These are phyloP conservation scores for Dendronephthya gigantea DNA, from an alignment of 64 coral and sea anemone genomes.

Conservation along the genomic window DNA sequence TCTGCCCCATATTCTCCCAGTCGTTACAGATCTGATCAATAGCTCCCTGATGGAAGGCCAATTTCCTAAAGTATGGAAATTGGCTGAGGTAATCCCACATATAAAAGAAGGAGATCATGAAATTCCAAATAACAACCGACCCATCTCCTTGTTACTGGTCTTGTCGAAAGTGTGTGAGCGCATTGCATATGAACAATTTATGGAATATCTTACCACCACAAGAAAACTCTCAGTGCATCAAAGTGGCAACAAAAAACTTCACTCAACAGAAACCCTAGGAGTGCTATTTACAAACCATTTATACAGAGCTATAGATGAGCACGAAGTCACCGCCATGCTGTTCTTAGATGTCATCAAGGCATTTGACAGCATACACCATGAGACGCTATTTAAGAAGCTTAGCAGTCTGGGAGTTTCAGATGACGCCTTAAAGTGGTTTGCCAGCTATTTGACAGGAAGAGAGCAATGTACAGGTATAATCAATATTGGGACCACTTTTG, in stretches of 20 bases:
- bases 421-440: background rate
- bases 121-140: background rate
- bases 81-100: background rate
- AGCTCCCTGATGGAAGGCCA: background rate
- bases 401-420: background rate
- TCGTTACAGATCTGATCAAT: no score
- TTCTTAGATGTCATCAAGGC: slow-evolving; percentile 25
- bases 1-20: no score
- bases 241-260: slow-evolving; percentile 37
- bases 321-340: slow-evolving; percentile 30
- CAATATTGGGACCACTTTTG: background rate
- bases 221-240: slow-evolving; percentile 28
- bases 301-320: slow-evolving; percentile 27
- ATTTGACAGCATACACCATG: slow-evolving; percentile 29
- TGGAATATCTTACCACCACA: slow-evolving; percentile 21
- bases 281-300: slow-evolving; percentile 41
- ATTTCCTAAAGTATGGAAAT: background rate
- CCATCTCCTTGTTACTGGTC: slow-evolving; percentile 9
- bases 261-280: slow-evolving; percentile 37
- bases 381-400: background rate
- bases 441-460: background rate
- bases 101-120: background rate
- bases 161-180: slow-evolving; percentile 34
- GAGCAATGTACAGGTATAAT: background rate
- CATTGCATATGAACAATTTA: slow-evolving; percentile 35